phyloP scores from a whole-genome alignment of 2,888 invertebrate species.

The Nephrocerus scutellatus region DNA sequence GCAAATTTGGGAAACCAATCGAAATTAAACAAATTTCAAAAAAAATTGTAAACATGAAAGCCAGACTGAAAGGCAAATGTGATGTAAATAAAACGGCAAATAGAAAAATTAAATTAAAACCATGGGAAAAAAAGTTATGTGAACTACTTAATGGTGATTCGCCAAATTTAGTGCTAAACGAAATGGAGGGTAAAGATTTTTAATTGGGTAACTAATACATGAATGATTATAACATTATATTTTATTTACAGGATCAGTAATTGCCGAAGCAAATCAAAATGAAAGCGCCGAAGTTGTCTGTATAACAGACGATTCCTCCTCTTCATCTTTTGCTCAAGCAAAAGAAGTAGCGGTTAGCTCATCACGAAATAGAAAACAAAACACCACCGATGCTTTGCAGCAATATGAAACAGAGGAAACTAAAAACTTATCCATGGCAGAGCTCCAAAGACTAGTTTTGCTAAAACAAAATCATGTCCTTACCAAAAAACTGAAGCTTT shows the following conservation, averaged over 20 bases:
- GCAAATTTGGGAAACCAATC: slow-evolving; percentile 2
- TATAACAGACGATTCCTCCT: slow-evolving; percentile 3
- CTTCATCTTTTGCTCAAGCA: slow-evolving; percentile 6
- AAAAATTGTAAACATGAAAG: slow-evolving; percentile 2
- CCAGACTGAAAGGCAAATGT: neutral
- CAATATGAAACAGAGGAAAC: slow-evolving; percentile 5
- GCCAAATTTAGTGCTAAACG: neutral
- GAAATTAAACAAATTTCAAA: slow-evolving; percentile 1
- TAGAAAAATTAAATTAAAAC: slow-evolving; percentile 2
- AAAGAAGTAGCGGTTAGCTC: slow-evolving; percentile 1
- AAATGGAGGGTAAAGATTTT: neutral
- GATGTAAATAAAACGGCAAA: slow-evolving; percentile 1
- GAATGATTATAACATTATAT: slow-evolving; percentile 1
- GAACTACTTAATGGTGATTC: neutral
- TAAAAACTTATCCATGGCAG: slow-evolving; percentile 1
- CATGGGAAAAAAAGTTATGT: slow-evolving; percentile 2
- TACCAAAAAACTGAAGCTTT: slow-evolving; percentile 3
- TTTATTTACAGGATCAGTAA: too few species aligned
- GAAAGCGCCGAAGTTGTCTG: neutral
- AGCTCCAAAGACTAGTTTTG: slow-evolving; percentile 5
- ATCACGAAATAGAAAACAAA: slow-evolving; percentile 4
- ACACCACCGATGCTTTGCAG: slow-evolving; percentile 6
- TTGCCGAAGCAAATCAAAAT: slow-evolving; percentile 1
- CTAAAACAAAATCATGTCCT: slow-evolving; percentile 4
- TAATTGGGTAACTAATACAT: neutral